Percentiles rank a stretch among this genome's conserved stretches.
Conservation (phyloP, 2,888 invertebrate species). For the Dione vanillae region DNA sequence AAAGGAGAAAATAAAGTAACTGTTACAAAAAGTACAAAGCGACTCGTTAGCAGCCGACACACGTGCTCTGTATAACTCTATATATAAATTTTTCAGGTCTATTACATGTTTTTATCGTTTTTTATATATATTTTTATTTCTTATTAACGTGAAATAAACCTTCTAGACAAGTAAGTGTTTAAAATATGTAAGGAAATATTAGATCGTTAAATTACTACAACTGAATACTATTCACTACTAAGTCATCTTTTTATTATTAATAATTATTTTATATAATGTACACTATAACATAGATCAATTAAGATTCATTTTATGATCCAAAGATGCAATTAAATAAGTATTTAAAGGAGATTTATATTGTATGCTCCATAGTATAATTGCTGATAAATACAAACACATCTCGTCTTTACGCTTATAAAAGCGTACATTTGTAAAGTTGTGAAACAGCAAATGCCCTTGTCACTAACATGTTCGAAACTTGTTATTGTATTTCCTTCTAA, state of each 20-base stretch:
- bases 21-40: conserved; percentile 38
- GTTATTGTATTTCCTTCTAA: conserved; percentile 52
- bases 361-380: not conserved
- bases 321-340: not conserved
- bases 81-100: conserved; percentile 9
- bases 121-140: not conserved
- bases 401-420: conserved; percentile 44
- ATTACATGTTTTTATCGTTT: conserved; percentile 14
- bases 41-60: conserved; percentile 39
- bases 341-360: not conserved
- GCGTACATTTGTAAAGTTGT: conserved; percentile 52
- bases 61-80: conserved; percentile 38
- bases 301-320: not conserved
- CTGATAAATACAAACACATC: not conserved
- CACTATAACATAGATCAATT: not conserved
- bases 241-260: too few relatives aligned
- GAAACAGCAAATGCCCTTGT: conserved; percentile 59
- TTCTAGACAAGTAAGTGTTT: not conserved
- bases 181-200: not conserved
- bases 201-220: not conserved
- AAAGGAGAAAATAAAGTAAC: conserved; percentile 37
- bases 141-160: too few relatives aligned
- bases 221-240: too few relatives aligned
- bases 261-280: too few relatives aligned
- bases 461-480: conserved; percentile 59